Evolutionary conservation across 2,113 vertebrate species (phyloP).

Genomic region (Triplophysa dalaica): DNA sequence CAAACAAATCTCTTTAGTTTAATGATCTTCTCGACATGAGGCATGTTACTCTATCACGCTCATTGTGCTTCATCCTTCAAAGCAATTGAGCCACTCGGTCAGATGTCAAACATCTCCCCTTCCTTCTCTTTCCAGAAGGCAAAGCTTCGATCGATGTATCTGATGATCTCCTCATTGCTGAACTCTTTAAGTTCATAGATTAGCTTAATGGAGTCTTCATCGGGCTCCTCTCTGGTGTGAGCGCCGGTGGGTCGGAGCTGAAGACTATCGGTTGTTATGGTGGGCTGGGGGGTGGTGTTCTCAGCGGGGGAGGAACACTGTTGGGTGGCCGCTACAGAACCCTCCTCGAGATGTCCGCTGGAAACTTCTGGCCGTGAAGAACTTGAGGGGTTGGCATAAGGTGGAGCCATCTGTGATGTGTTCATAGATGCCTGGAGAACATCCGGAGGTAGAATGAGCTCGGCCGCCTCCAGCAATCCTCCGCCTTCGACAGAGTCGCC

Average conservation of each 20-base stretch:
- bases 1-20: neutral
- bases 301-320: conserved; percentile 9
- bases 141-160: conserved; percentile 95
- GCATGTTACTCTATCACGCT: conserved; percentile 16
- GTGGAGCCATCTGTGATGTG: conserved; percentile 47
- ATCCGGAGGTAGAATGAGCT: conserved; percentile 57
- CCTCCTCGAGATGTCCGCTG: conserved; percentile 39
- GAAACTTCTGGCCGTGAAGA: conserved; percentile 30
- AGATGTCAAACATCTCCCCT: conserved; percentile 88
- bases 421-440: conserved; percentile 40
- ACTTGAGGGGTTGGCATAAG: conserved; percentile 39
- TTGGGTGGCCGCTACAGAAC: neutral
- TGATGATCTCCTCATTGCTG: conserved; percentile 91
- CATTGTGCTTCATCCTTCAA: conserved; percentile 1
- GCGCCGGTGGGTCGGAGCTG: neutral
- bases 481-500: conserved; percentile 67
- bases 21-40: conserved; percentile 10
- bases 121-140: conserved; percentile 99
- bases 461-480: conserved; percentile 64
- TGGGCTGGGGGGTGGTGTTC: conserved; percentile 7
- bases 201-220: conserved; percentile 77
- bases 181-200: conserved; percentile 91
- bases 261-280: conserved; percentile 3
- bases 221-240: conserved; percentile 50
- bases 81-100: conserved; percentile 53